Evolutionary conservation across 92 coral and sea anemone genomes (phyloP), one percentile per base, ranked within the genome.

Genomic region (Siderastrea radians): DNA sequence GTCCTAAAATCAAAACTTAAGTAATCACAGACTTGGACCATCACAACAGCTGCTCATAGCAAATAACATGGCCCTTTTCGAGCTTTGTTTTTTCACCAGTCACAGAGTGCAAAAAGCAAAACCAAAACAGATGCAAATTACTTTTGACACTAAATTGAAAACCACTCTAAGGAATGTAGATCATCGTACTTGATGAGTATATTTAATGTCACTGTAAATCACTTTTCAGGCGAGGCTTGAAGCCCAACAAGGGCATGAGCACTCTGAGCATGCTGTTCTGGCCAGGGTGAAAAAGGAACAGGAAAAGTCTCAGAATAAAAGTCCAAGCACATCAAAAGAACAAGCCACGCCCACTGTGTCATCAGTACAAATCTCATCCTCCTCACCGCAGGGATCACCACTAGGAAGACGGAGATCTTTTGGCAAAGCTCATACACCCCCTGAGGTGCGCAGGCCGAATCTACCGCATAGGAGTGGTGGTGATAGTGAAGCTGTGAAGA

Each of bases 201-300:
- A 43, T 8, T 17, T 12, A 38, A 16, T 55, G n/a, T 58, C 80
- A 49, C 59, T 47, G 8, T 49, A 3, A 70, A 51, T 53, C 7
- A 13, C 17, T 43, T 83, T 81, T n/a, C 68, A 95, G 98, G 98
- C 98, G 49, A 93, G 88, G 78, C 93, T 94, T 53, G 98, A 95
- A 65, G 91, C 96, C 10, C 82, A 51, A 12, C 89, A 89, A 50
- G 94, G 96, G 14, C 98, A 95, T 53, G 98, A 95, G 67, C 92
- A 91, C 68, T 93, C 98, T 16, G 92, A 93, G 68, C 98, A 95
- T 80, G 96, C 98, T 45, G 55, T 79, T 43, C 58, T 68, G 74
- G 98, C 98, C 46, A 87, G 83, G 65, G 77, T 75, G 64, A 89
- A 81, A 61, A 87, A 77, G 73, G 78, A 83, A 0, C 78, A 77